Evolutionary conservation across 2,888 invertebrate species (phyloP), one percentile per base, ranked within the genome.

Genomic region (Lepidocyrtoides sp.): DNA sequence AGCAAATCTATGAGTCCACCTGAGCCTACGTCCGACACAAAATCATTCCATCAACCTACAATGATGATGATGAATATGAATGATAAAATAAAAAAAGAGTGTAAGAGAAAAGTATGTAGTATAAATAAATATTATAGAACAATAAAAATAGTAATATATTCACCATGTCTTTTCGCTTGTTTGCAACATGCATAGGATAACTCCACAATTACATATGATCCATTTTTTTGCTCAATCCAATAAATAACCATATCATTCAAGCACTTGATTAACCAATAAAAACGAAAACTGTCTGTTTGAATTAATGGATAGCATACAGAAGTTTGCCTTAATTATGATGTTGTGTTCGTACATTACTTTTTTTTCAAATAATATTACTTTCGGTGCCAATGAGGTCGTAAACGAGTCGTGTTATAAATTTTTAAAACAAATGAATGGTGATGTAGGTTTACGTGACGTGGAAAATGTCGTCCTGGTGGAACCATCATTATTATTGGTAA

Each of bases 331-430:
- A 48, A 48, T 48, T 2, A 48, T 48, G n/a, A 48, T 10, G 48
- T 48, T 48, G 48, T 48, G n/a, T 10, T 3, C 12, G 48, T 48
- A 48, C n/a, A 10, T 60, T 26, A 60, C 1, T 26, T 2, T 60
- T 8, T 63, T 63, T 29, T 63, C 29, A 63, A 63, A 26, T 63
- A 4, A 63, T 26, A 81, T 32, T 29, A 48, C 66, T 7, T 36
- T 72, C 60, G 84, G 84, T 84, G 84, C 84, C 84, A 72, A 84
- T 54, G 84, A 51, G 69, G 72, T 84, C 84, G 72, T 85, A 57
- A 85, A 84, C 69, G 44, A 26, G 8, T 12, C 36, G 8, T 32
- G 23, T 63, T 26, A 32, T 29, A 29, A 54, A 79, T 8, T 12
- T 7, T 36, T 36, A 7, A 36, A 14, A 44, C 14, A 44, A 54